These are phyloP conservation scores for Ceramica pisi DNA, from an alignment of 2,888 invertebrate genomes.

Conservation along the genomic window DNA sequence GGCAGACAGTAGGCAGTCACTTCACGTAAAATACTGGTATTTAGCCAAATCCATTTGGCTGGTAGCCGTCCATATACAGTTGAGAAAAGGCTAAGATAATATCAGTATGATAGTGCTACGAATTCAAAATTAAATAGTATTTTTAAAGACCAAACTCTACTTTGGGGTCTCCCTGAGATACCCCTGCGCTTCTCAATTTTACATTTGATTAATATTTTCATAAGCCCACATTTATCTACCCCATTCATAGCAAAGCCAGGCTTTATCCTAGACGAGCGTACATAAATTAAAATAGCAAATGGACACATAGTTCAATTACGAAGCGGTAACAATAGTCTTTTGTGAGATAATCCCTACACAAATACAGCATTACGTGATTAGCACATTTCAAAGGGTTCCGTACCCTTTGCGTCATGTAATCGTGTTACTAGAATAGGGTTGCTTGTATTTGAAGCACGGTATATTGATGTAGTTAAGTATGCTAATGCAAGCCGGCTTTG, in stretches of 20 bases:
- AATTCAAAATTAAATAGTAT: too few species aligned
- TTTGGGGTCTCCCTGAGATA: background rate
- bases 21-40: too few species aligned
- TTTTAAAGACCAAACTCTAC: background rate
- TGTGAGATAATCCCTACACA: slow-evolving; percentile 76
- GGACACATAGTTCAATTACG: slow-evolving; percentile 69
- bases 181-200: background rate
- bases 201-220: slow-evolving; percentile 23
- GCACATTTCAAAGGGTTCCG: slow-evolving; percentile 79
- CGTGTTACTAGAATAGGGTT: slow-evolving; percentile 62
- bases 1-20: too few species aligned
- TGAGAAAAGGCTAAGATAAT: too few species aligned
- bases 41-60: too few species aligned
- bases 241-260: slow-evolving; percentile 22
- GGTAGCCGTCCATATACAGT: too few species aligned
- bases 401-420: slow-evolving; percentile 63
- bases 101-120: too few species aligned
- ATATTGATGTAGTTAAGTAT: slow-evolving; percentile 63
- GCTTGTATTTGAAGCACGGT: slow-evolving; percentile 72
- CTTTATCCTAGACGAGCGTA: slow-evolving; percentile 13
- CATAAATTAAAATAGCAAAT: slow-evolving; percentile 69
- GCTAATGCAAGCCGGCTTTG: slow-evolving; percentile 34
- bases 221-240: slow-evolving; percentile 12
- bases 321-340: slow-evolving; percentile 70
- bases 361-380: slow-evolving; percentile 84